Base-by-base conservation (phyloP, 2,888 invertebrate species). In the Ectemnius continuus region DNA sequence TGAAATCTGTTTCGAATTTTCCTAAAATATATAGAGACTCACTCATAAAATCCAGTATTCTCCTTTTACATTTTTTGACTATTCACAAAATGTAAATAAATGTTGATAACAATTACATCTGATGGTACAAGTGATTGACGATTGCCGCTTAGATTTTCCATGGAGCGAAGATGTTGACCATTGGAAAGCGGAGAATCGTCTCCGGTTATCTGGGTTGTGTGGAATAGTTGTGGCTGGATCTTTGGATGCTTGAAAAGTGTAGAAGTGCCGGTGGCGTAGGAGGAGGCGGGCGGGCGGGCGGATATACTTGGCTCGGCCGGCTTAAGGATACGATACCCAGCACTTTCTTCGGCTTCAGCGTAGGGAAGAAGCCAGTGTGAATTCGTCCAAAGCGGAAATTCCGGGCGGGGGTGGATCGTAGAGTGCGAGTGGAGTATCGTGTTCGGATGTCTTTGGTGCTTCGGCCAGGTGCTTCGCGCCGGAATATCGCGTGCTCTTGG, bases 371-470 rank as follows among this genome's bases (percentile, higher is more conserved):
- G 36, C 36, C 36, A 11, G 36, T 36, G 36, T 36, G 36, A 36
- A 36, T 18, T 47, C 65, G 65, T 70, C 67, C 76, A 76, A 82
- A 79, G 62, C 74, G 82, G 79, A 83, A 82, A 83, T 83, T 78
- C 82, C 67, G 73, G 61, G 61, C 64, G 61, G 60, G 64, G 72
- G 74, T 67, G 75, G 70, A 72, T 67, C 78, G 79, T 80, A 70
- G 67, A 85, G 84, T 68, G 78, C 71, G 78, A 86, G 85, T 86
- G 78, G 82, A 85, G 84, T 86, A 84, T 84, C 86, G 82, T 84
- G 86, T 78, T 78, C 79, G 81, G 79, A 71, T 69, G 71, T 69
- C 69, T 70, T 70, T 61, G 36, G 70, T 61, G 47, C 61, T 58
- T 45, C 36, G 52, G 4, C 56, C 61, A 73, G 69, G 60, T 59